Conservation (phyloP, 2,113 vertebrate genomes). For the Dasypus novemcinctus region DNA sequence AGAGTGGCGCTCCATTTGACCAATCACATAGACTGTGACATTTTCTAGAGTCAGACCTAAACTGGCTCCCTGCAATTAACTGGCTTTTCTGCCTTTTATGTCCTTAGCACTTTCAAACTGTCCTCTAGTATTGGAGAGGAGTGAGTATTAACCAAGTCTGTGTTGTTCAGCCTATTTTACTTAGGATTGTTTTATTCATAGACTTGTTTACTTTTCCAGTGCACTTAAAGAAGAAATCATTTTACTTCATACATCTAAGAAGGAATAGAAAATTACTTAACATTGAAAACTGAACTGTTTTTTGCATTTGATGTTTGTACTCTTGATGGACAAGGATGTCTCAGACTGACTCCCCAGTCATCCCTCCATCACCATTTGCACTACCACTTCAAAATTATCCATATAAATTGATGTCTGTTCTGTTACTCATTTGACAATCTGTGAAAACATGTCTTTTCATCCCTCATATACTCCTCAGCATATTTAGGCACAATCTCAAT, state of each 20-base stretch:
- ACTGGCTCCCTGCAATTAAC: not conserved
- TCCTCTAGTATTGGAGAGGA: not conserved
- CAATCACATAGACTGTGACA: not conserved
- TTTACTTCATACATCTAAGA: not conserved
- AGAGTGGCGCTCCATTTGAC: not conserved
- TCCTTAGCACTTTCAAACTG: not conserved
- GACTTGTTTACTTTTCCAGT: conserved; percentile 24
- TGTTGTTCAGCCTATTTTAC: not conserved
- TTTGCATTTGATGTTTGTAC: conserved; percentile 26
- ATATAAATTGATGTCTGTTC: not conserved
- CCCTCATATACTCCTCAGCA: not conserved
- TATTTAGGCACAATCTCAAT: conserved; percentile 8
- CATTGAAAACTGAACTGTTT: conserved; percentile 4
- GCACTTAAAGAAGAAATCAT: not conserved
- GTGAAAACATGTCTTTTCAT: conserved; percentile 32
- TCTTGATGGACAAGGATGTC: not conserved
- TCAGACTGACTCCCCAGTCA: not conserved
- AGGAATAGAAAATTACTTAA: not conserved
- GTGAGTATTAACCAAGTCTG: not conserved
- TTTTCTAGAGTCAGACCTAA: not conserved
- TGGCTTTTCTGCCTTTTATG: not conserved
- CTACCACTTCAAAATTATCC: not conserved
- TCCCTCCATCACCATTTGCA: not conserved
- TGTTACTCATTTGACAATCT: conserved; percentile 22
- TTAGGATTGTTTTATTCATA: not conserved